Evolutionary conservation across 2,113 vertebrate genomes (phyloP), one percentile per base, ranked within the genome.

Genomic region (Hippocampus barbouri): DNA sequence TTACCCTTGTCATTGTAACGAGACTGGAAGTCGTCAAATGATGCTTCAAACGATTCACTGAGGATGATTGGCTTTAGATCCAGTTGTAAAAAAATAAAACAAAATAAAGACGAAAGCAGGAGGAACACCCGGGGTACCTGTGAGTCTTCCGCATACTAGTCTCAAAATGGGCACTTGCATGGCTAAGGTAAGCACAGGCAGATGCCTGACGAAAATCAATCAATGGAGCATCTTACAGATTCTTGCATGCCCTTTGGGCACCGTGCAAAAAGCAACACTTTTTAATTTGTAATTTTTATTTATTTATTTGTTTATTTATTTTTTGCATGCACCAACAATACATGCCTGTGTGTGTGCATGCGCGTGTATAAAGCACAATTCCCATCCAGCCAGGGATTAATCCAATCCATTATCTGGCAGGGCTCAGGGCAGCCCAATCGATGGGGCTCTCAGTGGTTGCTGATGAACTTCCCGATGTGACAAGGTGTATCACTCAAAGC

Each of bases 401-500:
- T 89, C 83, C 83, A 89, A 90, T 89, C 86, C 81, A 86, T 90
- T 90, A 87, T 81, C 74, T 82, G 86, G 79, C 54, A 30, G 70
- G 80, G 81, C 84, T 85, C 85, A 82, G 81, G 76, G 84, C 86
- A 86, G 86, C 82, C 84, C 87, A 89, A 91, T 91, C 90, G 86
- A 89, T 89, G 86, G 84, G 70, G 63, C 83, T 86, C 78, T 89
- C 86, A 87, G 88, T 85, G 77, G 86, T 83, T 86, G 77, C 87
- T 89, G 87, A 91, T 90, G 86, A 91, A 90, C 91, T 87, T 89
- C 84, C 88, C 75, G 73, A 76, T 81, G 78, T 87, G 86, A 90
- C 87, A 84, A 88, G 86, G 83, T 86, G 87, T 81, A 88, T 90
- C 90, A 88, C 76, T 91, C 86, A 87, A 73, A 80, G 78, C 83